Evolutionary conservation across 2,888 invertebrate species (phyloP).

Genomic region (Hedychridium roseum): DNA sequence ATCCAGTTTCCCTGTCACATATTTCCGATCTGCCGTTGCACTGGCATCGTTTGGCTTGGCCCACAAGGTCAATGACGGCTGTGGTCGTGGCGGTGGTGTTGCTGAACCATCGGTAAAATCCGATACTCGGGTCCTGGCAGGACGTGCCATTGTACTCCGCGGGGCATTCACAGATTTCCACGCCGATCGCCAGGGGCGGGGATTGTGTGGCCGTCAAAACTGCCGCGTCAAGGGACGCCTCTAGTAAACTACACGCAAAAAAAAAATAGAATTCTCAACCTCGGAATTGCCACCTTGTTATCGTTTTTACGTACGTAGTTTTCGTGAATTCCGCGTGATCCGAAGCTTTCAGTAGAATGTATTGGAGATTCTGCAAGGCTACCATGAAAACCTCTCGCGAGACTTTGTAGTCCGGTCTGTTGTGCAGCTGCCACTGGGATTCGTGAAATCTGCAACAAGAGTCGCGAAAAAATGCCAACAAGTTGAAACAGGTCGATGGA

Average conservation of each 20-base stretch:
- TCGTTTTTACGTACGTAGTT: constrained; percentile 66
- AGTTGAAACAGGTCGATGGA: too few species aligned
- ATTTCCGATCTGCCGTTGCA: constrained; percentile 81
- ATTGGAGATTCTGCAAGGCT: constrained; percentile 86
- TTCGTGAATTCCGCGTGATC: constrained; percentile 70
- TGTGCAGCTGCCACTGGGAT: constrained; percentile 77
- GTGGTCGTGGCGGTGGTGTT: constrained; percentile 69
- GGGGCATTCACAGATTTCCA: constrained; percentile 89
- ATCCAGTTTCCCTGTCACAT: constrained; percentile 86
- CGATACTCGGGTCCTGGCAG: constrained; percentile 87
- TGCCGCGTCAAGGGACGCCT: constrained; percentile 85
- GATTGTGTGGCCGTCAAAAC: constrained; percentile 73
- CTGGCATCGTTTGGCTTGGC: constrained; percentile 80
- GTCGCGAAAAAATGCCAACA: too few species aligned
- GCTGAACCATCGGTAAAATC: constrained; percentile 82
- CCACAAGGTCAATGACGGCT: constrained; percentile 80
- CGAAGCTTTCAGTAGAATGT: constrained; percentile 79
- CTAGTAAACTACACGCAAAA: constrained; percentile 68
- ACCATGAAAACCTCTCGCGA: constrained; percentile 86
- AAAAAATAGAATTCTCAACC: background rate
- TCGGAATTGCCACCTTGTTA: background rate
- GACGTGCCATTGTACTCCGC: constrained; percentile 83
- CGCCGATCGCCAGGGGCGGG: constrained; percentile 77
- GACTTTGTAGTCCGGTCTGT: constrained; percentile 69
- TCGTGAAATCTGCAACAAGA: constrained; percentile 74